Conservation (phyloP, 2,888 invertebrate genomes). For the Amiota minor region DNA sequence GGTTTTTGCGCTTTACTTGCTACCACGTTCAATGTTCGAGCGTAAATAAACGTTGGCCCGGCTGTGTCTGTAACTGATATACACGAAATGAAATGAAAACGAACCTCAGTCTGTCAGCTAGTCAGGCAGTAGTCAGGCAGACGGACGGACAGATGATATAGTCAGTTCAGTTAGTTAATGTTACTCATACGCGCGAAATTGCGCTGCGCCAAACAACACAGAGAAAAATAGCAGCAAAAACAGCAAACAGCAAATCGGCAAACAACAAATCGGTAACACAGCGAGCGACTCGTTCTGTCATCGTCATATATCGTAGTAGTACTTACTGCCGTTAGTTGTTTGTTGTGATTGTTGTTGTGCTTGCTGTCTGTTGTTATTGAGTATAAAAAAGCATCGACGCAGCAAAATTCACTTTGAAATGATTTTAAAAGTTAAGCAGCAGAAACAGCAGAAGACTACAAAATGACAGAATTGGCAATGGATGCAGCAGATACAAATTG, state of each 20-base stretch:
- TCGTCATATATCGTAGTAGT: neutral
- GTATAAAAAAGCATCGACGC: no score
- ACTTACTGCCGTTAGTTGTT: no score
- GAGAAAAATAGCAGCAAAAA: slow-evolving; percentile 1
- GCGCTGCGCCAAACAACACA: slow-evolving; percentile 9
- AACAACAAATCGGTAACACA: neutral
- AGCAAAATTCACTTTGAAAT: no score
- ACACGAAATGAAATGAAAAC: slow-evolving; percentile 41
- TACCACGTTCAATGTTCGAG: slow-evolving; percentile 71
- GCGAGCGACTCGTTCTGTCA: neutral
- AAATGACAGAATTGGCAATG: no score
- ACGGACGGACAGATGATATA: no score
- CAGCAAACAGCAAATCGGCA: slow-evolving; percentile 6
- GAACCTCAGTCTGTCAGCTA: slow-evolving; percentile 44
- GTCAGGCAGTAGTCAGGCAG: slow-evolving; percentile 7
- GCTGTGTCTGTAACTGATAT: slow-evolving; percentile 66
- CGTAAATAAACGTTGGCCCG: slow-evolving; percentile 70
- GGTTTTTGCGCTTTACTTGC: slow-evolving; percentile 47
- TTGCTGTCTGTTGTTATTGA: no score
- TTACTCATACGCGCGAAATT: slow-evolving; percentile 6
- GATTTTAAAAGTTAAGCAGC: no score
- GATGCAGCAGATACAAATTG: no score
- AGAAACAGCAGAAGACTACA: no score
- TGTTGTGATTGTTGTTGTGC: no score
- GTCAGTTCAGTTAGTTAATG: slow-evolving; percentile 2